Evolutionary conservation across 2,113 vertebrate species (phyloP).

Genomic region (Uria lomvia): DNA sequence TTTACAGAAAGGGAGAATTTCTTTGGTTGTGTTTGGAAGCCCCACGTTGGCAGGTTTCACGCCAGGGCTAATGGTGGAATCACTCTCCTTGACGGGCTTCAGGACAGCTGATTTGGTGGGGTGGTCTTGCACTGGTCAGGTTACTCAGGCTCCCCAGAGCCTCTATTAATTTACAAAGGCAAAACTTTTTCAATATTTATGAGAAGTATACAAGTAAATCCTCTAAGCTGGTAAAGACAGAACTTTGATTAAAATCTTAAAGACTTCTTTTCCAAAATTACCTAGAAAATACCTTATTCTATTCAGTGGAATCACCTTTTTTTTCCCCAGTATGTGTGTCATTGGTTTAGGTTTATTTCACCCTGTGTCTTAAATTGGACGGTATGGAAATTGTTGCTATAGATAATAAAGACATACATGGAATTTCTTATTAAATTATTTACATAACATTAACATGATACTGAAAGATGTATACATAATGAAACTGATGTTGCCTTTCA

Average conservation of each 20-base stretch:
- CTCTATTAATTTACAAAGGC: background rate
- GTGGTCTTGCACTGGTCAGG: background rate
- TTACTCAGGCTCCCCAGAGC: background rate
- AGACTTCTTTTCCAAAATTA: background rate
- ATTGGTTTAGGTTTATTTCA: background rate
- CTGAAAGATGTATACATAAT: background rate
- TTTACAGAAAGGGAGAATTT: background rate
- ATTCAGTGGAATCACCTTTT: background rate
- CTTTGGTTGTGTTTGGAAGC: background rate
- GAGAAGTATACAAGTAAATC: background rate
- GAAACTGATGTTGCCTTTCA: background rate
- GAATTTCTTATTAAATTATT: background rate
- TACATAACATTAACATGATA: background rate
- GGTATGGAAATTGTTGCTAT: background rate
- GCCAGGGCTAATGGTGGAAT: background rate
- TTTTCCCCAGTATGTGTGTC: background rate
- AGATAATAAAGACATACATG: background rate
- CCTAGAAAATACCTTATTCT: background rate
- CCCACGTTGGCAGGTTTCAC: rapidly evolving
- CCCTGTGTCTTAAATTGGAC: background rate
- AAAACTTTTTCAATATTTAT: background rate
- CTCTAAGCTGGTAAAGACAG: background rate
- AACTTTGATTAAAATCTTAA: background rate
- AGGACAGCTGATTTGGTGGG: background rate
- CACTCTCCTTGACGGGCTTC: background rate